Evolutionary conservation across 1,140 invertebrate species (phyloP), one percentile per base, ranked within the genome.

Genomic region (Calephelis virginiensis): DNA sequence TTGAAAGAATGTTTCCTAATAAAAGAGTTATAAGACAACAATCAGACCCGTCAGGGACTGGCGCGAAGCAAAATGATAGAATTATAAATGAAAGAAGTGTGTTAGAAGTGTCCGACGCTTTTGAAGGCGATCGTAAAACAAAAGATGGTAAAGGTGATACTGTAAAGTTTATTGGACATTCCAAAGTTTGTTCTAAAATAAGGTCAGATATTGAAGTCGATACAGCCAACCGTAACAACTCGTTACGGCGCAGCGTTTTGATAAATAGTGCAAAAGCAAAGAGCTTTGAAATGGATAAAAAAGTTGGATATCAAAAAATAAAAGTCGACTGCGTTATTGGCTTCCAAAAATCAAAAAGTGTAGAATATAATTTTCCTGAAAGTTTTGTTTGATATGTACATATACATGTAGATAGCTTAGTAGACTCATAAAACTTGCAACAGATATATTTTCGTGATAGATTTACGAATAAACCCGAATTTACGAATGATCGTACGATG

Each of bases 261-360:
- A 83, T 92, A 78, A 92, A 89, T 65, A 91, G 86, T 69, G 83
- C 87, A 12, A 90, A 89, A 70, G 82, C 84, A 8, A 89, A 82
- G 72, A 91, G 88, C 71, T 68, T 90, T 8, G 90, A 91, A 45
- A 75, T 76, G 47, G 85, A 86, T 69, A 86, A 83, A 72, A 81
- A 82, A 64, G 79, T 77, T 62, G 70, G 76, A 17, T 86, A 85
- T 65, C 81, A 87, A 70, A 88, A 87, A 71, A 78, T 88, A 62
- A 86, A 79, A 69, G 84, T 86, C 0, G 85, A 88, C 56, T 85
- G 81, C 66, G 78, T 88, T 8, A 81, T 88, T 28, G 83, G 82
- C 48, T 83, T 86, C 70, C 80, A 85, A 60, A 88, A 85, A 74
- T 84, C 84, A 28, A 86, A 79, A 68, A 88, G 85, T 71, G 77